Percentiles rank a stretch among this genome's conserved stretches.
Evolutionary conservation across 2,113 vertebrate genomes (phyloP).

Genomic region (Athene cunicularia): DNA sequence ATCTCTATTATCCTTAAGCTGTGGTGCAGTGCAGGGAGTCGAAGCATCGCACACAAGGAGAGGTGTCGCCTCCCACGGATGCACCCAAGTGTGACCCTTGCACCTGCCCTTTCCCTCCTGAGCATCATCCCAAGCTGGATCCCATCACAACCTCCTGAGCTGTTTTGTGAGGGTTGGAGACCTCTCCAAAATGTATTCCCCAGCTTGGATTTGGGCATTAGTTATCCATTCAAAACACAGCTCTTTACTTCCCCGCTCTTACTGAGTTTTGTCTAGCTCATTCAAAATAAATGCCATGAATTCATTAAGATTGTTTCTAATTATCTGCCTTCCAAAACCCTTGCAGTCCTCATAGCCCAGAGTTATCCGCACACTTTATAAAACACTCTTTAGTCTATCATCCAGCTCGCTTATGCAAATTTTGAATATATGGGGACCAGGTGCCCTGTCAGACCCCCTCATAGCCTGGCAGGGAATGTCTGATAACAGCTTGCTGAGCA

Average conservation of each 20-base stretch:
- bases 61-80: not conserved
- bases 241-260: not conserved
- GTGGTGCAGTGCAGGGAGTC: not conserved
- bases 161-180: not conserved
- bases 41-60: accelerated
- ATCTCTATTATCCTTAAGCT: not conserved
- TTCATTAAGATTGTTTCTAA: not conserved
- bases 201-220: not conserved
- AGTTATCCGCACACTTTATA: not conserved
- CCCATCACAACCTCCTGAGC: not conserved
- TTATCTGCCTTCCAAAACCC: not conserved
- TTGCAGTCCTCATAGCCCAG: not conserved
- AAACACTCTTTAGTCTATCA: not conserved
- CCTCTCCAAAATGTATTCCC: not conserved
- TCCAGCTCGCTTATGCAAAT: not conserved
- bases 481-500: not conserved
- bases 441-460: not conserved
- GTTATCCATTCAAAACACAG: not conserved
- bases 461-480: not conserved
- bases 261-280: not conserved
- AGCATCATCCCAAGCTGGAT: not conserved
- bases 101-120: not conserved
- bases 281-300: not conserved
- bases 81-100: not conserved
- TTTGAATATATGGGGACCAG: not conserved